Base-by-base conservation (phyloP, 2,113 vertebrate genomes). In the Silurus asotus region DNA sequence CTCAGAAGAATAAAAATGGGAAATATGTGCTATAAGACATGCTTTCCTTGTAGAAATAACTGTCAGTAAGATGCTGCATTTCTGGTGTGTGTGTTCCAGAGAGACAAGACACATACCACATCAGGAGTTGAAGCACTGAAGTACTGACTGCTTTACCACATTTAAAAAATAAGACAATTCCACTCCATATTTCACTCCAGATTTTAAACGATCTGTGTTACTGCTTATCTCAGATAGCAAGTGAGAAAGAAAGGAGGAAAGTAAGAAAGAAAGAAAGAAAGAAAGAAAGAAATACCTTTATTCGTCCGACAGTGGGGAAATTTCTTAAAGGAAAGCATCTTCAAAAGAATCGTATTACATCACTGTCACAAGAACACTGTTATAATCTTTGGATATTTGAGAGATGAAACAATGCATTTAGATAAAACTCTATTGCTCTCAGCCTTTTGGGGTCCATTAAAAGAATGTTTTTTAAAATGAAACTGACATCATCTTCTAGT, bases 341-440 rank as follows among this genome's bases (percentile, higher is more conserved):
- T 59, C 8, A 58, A 49, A 62, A n/a, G 59, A 5, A n/a, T 49
- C 51, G 23, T 77, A 84, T 89, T 87, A 28, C 62, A 55, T 77
- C 78, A n/a, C 85, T 61, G 62, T 78, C 70, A 75, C 58, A 85
- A 84, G 61, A 51, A 69, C 48, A 64, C 37, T 89, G 76, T 78
- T 82, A 89, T 89, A 87, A 84, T 86, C 61, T 84, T 72, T 77
- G 61, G 64, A 82, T 83, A 87, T 82, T 81, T 70, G 82, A 88
- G 67, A 81, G 84, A 86, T 84, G 67, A 81, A 79, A 70, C 53
- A 20, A 37, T 45, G 70, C 58, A 49, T 81, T 88, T 80, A 51
- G 65, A 84, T 84, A 51, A 76, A 81, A 88, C 81, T 88, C 37
- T 74, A 84, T 89, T 84, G 37, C 76, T 83, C 74, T 69, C 78